Evolutionary conservation across 2,113 vertebrate species (phyloP).

Genomic region (Grammomys surdaster): DNA sequence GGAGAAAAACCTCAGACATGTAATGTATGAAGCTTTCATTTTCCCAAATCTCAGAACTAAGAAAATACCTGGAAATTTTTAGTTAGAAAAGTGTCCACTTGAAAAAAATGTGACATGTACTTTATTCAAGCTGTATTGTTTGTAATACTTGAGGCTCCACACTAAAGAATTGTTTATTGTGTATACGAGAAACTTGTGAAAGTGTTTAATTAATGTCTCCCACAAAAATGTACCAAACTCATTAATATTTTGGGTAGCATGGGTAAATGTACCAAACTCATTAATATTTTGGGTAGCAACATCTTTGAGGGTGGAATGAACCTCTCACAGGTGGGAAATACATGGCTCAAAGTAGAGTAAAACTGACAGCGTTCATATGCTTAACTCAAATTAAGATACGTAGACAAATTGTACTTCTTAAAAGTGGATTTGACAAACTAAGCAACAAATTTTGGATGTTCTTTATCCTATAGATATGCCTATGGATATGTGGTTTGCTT

Average conservation of each 20-base stretch:
- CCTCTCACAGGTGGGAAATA: neutral
- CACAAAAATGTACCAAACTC: neutral
- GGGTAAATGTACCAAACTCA: no score
- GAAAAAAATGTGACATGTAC: neutral
- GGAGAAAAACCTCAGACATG: neutral
- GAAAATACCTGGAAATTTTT: neutral
- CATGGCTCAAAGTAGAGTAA: neutral
- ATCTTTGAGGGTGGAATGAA: neutral
- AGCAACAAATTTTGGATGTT: neutral
- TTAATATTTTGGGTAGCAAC: no score
- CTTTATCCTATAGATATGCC: neutral
- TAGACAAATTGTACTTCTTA: neutral
- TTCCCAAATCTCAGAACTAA: neutral
- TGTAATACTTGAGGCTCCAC: neutral
- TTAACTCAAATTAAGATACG: neutral
- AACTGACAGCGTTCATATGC: neutral
- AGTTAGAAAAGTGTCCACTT: neutral
- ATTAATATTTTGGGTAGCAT: no score
- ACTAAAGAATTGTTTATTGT: neutral
- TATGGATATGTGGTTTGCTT: neutral
- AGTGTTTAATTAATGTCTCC: neutral
- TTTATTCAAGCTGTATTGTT: neutral
- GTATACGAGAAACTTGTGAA: neutral
- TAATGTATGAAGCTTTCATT: neutral
- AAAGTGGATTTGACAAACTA: neutral